Percentiles rank a stretch among this genome's conserved stretches.
Evolutionary conservation across 2,113 vertebrate genomes (phyloP).

Genomic region (Labrus mixtus): DNA sequence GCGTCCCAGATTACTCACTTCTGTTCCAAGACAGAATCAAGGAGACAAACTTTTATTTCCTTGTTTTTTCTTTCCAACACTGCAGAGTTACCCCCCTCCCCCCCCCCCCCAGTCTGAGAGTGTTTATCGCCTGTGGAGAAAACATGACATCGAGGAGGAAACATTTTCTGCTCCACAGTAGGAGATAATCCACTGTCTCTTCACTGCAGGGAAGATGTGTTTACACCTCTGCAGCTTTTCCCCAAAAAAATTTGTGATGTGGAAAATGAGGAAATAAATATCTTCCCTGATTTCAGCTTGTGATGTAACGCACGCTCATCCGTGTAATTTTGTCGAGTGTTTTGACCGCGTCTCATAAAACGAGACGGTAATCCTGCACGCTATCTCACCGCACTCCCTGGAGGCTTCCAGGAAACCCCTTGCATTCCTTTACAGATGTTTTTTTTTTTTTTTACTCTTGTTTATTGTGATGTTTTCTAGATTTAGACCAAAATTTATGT

Average conservation of each 20-base stretch:
- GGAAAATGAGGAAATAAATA: constrained; percentile 51
- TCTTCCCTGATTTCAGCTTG: constrained; percentile 23
- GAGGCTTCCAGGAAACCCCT: constrained; percentile 21
- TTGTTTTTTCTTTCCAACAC: background rate
- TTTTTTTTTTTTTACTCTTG: background rate
- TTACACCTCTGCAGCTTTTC: constrained; percentile 17
- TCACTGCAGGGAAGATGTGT: constrained; percentile 13
- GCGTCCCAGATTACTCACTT: constrained; percentile 17
- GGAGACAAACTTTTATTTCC: constrained; percentile 13
- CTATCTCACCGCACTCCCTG: background rate
- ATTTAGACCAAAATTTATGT: constrained; percentile 36
- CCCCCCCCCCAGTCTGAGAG: constrained; percentile 7
- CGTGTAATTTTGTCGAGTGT: constrained; percentile 17
- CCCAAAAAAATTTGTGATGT: constrained; percentile 19
- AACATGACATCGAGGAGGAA: constrained; percentile 9
- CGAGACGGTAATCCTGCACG: background rate
- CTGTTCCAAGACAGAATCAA: constrained; percentile 26
- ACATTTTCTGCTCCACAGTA: constrained; percentile 1
- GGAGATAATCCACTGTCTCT: constrained; percentile 7
- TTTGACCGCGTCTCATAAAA: constrained; percentile 21
- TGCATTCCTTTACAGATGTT: constrained; percentile 2
- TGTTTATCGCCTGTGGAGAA: constrained; percentile 16
- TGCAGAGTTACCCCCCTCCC: background rate
- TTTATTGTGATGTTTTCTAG: constrained; percentile 23
- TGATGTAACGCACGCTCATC: constrained; percentile 27